A percentile compares a stretch with the other conserved stretches of the same genome.
Conservation (phyloP, 2,797 vertebrate genomes). For the Brachymystax lenok region DNA sequence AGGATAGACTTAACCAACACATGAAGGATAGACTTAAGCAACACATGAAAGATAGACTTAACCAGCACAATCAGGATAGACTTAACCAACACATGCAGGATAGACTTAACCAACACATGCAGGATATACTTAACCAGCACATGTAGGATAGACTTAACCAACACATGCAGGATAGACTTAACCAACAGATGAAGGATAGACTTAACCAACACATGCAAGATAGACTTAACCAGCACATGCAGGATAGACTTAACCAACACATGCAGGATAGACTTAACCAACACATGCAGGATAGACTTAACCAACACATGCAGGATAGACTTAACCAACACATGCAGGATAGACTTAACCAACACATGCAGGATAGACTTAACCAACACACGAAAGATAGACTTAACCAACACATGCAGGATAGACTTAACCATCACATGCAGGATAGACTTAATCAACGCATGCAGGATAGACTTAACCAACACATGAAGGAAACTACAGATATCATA, state of each 20-base stretch:
- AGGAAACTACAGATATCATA: slow-evolving; percentile 77
- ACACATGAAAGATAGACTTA: slow-evolving; percentile 60
- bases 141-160: slow-evolving; percentile 50
- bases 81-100: slow-evolving; percentile 52
- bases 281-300: slow-evolving; percentile 59
- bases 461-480: slow-evolving; percentile 55
- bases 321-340: slow-evolving; percentile 51
- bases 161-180: slow-evolving; percentile 58
- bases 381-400: slow-evolving; percentile 50
- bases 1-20: slow-evolving; percentile 49
- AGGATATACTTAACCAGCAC: slow-evolving; percentile 48
- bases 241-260: slow-evolving; percentile 49
- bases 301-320: slow-evolving; percentile 59
- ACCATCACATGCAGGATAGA: slow-evolving; percentile 58
- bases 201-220: slow-evolving; percentile 50
- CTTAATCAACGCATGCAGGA: slow-evolving; percentile 52
- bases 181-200: slow-evolving; percentile 58
- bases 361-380: slow-evolving; percentile 50
- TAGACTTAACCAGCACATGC: slow-evolving; percentile 55
- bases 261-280: slow-evolving; percentile 50
- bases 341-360: slow-evolving; percentile 55
- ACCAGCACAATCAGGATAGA: slow-evolving; percentile 57
- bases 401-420: slow-evolving; percentile 59
- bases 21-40: slow-evolving; percentile 50
- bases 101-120: slow-evolving; percentile 55